Conservation (phyloP, 1,140 invertebrate species). For the Ectropis grisescens region DNA sequence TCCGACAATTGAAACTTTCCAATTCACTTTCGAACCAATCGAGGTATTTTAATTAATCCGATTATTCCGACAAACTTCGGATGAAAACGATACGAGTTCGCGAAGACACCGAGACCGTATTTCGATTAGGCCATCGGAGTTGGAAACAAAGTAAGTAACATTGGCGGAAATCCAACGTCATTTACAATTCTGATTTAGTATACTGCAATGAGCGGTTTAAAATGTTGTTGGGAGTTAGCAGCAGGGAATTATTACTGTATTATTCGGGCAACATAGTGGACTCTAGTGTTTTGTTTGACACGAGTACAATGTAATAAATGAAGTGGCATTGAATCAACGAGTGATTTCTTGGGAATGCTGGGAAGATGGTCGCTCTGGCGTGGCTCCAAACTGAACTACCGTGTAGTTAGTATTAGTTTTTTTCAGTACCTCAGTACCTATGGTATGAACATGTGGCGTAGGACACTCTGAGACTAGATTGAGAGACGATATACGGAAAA, state of each 20-base stretch:
- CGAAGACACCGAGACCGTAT: slow-evolving; percentile 23
- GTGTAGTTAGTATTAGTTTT: too few species aligned
- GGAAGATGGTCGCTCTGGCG: too few species aligned
- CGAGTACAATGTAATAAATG: slow-evolving; percentile 24
- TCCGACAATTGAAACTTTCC: slow-evolving; percentile 11
- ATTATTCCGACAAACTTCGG: neutral
- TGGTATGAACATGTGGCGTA: too few species aligned
- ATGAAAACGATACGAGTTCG: too few species aligned
- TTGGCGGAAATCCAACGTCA: slow-evolving; percentile 56
- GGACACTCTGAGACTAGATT: too few species aligned
- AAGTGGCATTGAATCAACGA: slow-evolving; percentile 25
- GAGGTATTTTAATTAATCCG: slow-evolving; percentile 26
- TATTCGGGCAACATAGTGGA: too few species aligned
- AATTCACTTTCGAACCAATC: slow-evolving; percentile 12
- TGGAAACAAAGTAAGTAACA: slow-evolving; percentile 55
- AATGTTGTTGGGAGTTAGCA: slow-evolving; percentile 17
- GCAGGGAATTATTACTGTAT: slow-evolving; percentile 5
- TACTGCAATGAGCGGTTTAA: slow-evolving; percentile 29
- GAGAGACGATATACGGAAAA: too few species aligned
- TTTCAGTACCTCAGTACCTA: too few species aligned
- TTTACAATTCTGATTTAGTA: slow-evolving; percentile 53
- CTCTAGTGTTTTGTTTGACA: slow-evolving; percentile 17
- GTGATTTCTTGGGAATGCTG: slow-evolving; percentile 24
- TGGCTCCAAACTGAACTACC: too few species aligned
- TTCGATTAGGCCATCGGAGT: slow-evolving; percentile 39